Evolutionary conservation across 2,113 vertebrate genomes (phyloP), one percentile per base, ranked within the genome.

Genomic region (Pachycephala philippinensis): DNA sequence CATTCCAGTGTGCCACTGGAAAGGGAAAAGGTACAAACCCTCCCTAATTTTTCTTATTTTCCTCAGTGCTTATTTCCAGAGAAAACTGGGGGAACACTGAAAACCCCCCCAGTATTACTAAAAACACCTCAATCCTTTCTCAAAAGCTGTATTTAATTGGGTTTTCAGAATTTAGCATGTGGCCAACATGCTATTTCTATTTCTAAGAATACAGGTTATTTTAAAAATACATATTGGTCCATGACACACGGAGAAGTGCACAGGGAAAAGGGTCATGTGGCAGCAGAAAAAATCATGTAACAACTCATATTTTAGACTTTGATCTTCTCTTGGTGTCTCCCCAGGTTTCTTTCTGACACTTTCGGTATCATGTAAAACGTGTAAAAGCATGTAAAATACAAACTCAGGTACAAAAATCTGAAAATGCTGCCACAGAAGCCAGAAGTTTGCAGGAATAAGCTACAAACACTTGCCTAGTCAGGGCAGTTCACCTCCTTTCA

Each of bases 201-300:
- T 54, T 54, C 49, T 28, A 75, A 82, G n/a, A 61, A 61, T 3
- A 60, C 13, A 74, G 2, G 16, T 44, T 35, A 56, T 81, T 81
- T 75, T 30, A 5, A 45, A 82, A 84, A 44, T 14, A 54, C 1
- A 0, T n/a, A 68, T 5, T 35, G 16, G 40, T 81, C 37, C 45
- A 87, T 5, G 21, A 60, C 16, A 39, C 18, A 52, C 0, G 1
- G 4, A 45, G 30, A 33, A 75, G 6, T 47, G 19, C 33, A 31
- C 6, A 31, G 19, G 21, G 22, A n/a, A 49, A 80, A 83, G n/a
- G n/a, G 20, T 21, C 40, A 40, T 0, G 5, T 3, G 7, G 63
- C 9, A 60, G 27, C 0, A 0, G n/a, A 83, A 31, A 28, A 44
- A 15, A 30, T 45, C 26, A 50, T 7, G 7, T 3, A 68, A 37